Evolutionary conservation across 2,113 vertebrate species (phyloP).

Genomic region (Vimba vimba): DNA sequence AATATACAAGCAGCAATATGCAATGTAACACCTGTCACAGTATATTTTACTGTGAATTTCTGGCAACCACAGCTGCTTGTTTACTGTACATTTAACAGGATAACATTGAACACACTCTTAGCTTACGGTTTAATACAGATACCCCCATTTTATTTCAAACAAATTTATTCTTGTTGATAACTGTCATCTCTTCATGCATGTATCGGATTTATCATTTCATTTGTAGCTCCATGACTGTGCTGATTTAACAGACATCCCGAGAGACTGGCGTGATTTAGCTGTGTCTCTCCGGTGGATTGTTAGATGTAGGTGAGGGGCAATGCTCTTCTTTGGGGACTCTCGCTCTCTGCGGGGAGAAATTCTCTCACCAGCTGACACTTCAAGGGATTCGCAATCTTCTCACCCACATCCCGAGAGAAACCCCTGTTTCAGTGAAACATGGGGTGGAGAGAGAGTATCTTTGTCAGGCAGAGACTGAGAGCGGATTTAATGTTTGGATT

Average conservation of each 20-base stretch:
- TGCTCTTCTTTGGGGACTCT: conserved; percentile 10
- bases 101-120: neutral
- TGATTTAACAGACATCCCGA: neutral
- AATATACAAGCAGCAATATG: neutral
- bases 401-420: conserved; percentile 18
- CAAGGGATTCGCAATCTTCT: conserved; percentile 31
- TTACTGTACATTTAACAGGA: too few species aligned
- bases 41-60: too few species aligned
- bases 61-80: too few species aligned
- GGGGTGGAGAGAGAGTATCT: neutral
- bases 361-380: conserved; percentile 37
- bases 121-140: neutral
- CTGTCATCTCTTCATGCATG: neutral
- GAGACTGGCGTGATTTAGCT: neutral
- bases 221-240: neutral
- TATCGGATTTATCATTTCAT: neutral
- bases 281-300: conserved; percentile 32
- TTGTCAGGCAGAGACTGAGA: conserved; percentile 5
- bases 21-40: neutral
- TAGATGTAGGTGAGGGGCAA: conserved; percentile 30
- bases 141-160: neutral
- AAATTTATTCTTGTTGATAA: too few species aligned
- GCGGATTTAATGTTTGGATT: neutral
- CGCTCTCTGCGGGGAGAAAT: conserved; percentile 10
- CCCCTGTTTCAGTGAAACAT: neutral